A percentile compares a stretch with the other conserved stretches of the same genome.
phyloP scores from a whole-genome alignment of 2,113 vertebrate genomes.

The Empidonax traillii region DNA sequence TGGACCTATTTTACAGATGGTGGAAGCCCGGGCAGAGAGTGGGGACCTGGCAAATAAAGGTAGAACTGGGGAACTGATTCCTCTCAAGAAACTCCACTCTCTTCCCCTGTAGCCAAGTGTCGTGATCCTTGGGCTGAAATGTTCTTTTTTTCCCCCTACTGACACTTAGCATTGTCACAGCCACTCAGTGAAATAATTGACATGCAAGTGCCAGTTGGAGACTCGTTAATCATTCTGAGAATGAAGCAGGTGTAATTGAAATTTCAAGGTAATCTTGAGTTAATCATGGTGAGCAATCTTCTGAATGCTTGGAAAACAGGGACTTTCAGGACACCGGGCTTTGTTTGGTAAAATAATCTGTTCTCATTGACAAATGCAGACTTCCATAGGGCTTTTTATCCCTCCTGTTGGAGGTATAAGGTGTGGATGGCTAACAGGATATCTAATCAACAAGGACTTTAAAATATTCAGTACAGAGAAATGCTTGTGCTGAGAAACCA shows the following conservation, averaged over 20 bases:
- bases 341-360: constrained; percentile 29
- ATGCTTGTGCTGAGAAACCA: background rate
- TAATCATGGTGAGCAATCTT: constrained; percentile 38
- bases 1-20: background rate
- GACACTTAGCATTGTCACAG: background rate
- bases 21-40: background rate
- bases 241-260: constrained; percentile 54
- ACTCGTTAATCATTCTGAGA: constrained; percentile 34
- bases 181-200: constrained; percentile 5
- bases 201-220: constrained; percentile 31
- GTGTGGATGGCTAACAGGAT: background rate
- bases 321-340: constrained; percentile 22
- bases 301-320: constrained; percentile 27
- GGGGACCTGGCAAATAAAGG: background rate
- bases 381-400: background rate
- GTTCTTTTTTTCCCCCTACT: background rate
- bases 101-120: background rate
- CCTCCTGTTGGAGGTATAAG: background rate
- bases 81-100: background rate
- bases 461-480: constrained; percentile 32
- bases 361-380: constrained; percentile 9
- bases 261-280: constrained; percentile 52
- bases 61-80: background rate
- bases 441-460: constrained; percentile 9
- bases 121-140: background rate